These are phyloP conservation scores for Eulemur albifrons DNA, from an alignment of 2,797 vertebrate species.

Conservation along the genomic window DNA sequence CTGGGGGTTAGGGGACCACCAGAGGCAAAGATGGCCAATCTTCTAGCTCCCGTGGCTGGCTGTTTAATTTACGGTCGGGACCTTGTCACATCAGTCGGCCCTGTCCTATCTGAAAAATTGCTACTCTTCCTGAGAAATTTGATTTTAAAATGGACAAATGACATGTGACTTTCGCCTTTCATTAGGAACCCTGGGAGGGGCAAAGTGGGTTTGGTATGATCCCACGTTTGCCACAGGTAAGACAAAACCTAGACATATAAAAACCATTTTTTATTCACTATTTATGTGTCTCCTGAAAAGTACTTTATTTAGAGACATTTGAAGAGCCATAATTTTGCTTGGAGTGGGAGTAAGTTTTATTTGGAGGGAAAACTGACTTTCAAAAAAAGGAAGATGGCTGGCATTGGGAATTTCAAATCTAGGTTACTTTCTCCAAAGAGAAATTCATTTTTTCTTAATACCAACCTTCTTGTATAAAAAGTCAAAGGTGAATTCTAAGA, in stretches of 20 bases:
- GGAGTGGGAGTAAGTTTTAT: background rate
- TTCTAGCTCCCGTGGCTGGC: background rate
- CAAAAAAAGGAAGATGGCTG: background rate
- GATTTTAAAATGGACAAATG: constrained; percentile 14
- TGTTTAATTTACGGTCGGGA: background rate
- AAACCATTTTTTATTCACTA: background rate
- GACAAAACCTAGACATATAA: background rate
- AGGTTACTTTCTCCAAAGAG: background rate
- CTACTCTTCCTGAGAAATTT: background rate
- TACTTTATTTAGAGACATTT: background rate
- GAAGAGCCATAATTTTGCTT: background rate
- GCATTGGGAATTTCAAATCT: background rate
- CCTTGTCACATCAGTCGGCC: background rate
- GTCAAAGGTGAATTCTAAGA: constrained; percentile 11
- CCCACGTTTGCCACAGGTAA: background rate
- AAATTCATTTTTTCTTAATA: background rate
- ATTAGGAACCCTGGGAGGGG: background rate
- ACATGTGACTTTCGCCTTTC: background rate
- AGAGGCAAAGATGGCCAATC: background rate
- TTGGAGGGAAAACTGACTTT: background rate
- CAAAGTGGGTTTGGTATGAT: background rate
- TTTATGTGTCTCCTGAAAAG: background rate
- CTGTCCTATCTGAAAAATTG: background rate
- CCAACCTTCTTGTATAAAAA: background rate
- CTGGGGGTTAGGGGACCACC: background rate